Evolutionary conservation across 1,140 invertebrate species (phyloP).

Genomic region (Thereuonema tuberculata): DNA sequence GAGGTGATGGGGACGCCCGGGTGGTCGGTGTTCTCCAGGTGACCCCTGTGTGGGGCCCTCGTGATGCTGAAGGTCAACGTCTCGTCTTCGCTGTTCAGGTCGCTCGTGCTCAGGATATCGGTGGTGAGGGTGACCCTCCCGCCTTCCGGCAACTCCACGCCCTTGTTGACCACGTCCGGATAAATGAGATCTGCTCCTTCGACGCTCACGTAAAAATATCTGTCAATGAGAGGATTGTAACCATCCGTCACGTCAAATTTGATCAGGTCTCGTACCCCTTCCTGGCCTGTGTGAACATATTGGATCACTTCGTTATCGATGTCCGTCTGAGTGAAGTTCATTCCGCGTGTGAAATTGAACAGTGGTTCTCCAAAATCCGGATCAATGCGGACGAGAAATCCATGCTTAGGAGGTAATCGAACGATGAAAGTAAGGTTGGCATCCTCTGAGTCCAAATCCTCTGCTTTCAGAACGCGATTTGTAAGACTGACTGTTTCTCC

Average conservation of each 20-base stretch:
- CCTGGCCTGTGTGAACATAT: constrained; percentile 30
- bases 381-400: constrained; percentile 22
- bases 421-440: constrained; percentile 28
- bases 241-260: constrained; percentile 36
- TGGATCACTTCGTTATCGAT: constrained; percentile 27
- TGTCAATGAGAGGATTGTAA: constrained; percentile 30
- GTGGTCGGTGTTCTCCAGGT: constrained; percentile 28
- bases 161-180: constrained; percentile 28
- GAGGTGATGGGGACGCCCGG: constrained; percentile 27
- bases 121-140: constrained; percentile 29
- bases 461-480: constrained; percentile 28
- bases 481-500: constrained; percentile 29
- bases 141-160: constrained; percentile 31
- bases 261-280: constrained; percentile 30
- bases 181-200: constrained; percentile 28
- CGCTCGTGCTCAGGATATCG: constrained; percentile 29
- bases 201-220: constrained; percentile 32
- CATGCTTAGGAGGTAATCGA: constrained; percentile 26
- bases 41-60: constrained; percentile 28
- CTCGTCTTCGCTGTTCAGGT: constrained; percentile 29
- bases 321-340: constrained; percentile 33
- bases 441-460: constrained; percentile 32
- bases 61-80: constrained; percentile 29
- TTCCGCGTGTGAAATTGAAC: constrained; percentile 27
- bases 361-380: constrained; percentile 15